These are phyloP conservation scores for Lamprologus ornatipinnis DNA, from an alignment of 2,113 vertebrate genomes.

Conservation along the genomic window DNA sequence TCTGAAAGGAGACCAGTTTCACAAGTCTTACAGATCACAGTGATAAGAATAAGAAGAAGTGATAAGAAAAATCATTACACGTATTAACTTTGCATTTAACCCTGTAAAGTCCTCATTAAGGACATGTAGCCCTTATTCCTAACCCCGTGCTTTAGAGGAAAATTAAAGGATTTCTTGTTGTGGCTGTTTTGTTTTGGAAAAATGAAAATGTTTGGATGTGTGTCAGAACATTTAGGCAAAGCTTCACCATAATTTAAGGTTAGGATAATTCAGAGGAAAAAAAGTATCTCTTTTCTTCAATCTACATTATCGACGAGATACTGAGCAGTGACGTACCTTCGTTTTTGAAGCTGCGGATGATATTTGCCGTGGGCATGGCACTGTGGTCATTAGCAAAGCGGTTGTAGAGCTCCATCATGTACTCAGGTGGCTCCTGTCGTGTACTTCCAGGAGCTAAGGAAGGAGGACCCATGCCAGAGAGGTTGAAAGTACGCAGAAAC, in stretches of 20 bases:
- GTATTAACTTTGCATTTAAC: neutral
- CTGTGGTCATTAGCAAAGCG: slow-evolving; percentile 88
- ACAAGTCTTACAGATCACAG: neutral
- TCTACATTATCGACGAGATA: neutral
- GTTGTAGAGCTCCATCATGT: slow-evolving; percentile 98
- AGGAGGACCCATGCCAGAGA: slow-evolving; percentile 77
- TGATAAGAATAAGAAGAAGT: neutral
- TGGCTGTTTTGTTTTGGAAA: neutral
- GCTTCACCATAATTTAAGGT: neutral
- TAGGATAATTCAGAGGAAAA: neutral
- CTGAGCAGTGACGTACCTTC: slow-evolving; percentile 77
- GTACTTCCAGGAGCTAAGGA: slow-evolving; percentile 49
- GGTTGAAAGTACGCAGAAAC: slow-evolving; percentile 86
- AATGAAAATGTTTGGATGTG: neutral
- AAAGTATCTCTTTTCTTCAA: neutral
- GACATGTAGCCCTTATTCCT: neutral
- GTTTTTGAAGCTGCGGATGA: slow-evolving; percentile 95
- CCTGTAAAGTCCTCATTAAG: neutral
- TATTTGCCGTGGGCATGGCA: slow-evolving; percentile 89
- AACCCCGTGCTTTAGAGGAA: neutral
- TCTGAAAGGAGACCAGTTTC: neutral
- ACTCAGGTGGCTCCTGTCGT: slow-evolving; percentile 89
- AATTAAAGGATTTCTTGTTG: neutral
- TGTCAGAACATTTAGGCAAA: neutral
- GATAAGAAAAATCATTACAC: neutral